Evolutionary conservation across 2,888 invertebrate genomes (phyloP), one percentile per base, ranked within the genome.

Genomic region (Epistrophe eligans): DNA sequence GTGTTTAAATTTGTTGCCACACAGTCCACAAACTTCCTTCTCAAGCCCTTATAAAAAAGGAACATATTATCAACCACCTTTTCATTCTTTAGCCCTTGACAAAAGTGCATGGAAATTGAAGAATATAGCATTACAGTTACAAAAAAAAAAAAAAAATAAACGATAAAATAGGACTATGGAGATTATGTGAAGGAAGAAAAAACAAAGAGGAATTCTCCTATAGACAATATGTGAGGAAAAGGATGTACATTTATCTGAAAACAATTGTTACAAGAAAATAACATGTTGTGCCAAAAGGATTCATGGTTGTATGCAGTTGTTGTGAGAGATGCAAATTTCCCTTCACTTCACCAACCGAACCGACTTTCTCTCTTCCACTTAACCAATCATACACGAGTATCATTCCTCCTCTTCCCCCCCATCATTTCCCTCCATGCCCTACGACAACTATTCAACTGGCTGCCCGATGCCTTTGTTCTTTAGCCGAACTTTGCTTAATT

Each of bases 401-500:
- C n/a, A 15, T 58, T n/a, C 35, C 35, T 32, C 32, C 0, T 35
- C 35, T 35, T 1, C 6, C 10, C 10, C 4, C n/a, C 11, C 13
- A 13, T 13, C 24, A 1, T 24, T 24, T 24, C 24, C 13, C 52
- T 2, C 24, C 15, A 13, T 2, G 0, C 0, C 1, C 19, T 55
- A 15, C 3, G 7, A 11, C n/a, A 58, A 17, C n/a, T 15, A 15
- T 19, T 24, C 70, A 58, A 76, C 67, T 55, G 32, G 40, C 72
- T 73, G 73, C 60, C 72, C 60, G 40, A 66, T 67, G 40, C 77
- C 72, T 66, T 80, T 84, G 67, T 85, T 57, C 50, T 79, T 24
- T 57, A 64, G 82, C 70, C 83, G 77, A 83, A 87, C 83, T 87
- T 87, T 79, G 87, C 83, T 87, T 87, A 87, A 87, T 87, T 87